These are phyloP conservation scores for Euplexia lucipara DNA, from an alignment of 2,888 invertebrate species.

Conservation along the genomic window DNA sequence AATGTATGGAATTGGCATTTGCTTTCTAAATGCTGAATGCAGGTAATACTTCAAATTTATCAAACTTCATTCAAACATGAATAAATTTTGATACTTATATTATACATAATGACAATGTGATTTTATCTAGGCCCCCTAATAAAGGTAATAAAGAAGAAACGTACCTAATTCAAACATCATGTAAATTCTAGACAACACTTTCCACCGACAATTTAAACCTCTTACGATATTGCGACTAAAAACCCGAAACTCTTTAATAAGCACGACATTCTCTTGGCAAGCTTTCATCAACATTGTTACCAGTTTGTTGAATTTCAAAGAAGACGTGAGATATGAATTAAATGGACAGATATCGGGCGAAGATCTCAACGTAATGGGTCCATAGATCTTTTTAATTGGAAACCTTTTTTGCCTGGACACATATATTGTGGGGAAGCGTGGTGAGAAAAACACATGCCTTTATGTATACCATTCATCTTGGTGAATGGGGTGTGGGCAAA, in stretches of 20 bases:
- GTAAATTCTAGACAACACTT: slow-evolving; percentile 10
- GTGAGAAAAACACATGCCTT: slow-evolving; percentile 86
- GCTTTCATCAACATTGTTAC: slow-evolving; percentile 52
- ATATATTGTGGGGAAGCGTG: slow-evolving; percentile 77
- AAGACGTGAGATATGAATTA: slow-evolving; percentile 88
- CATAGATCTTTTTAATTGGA: slow-evolving; percentile 88
- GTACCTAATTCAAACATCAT: not conserved
- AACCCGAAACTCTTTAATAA: slow-evolving; percentile 36
- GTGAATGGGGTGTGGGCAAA: slow-evolving; percentile 62
- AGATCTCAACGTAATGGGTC: slow-evolving; percentile 79
- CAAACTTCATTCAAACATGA: too few relatives aligned
- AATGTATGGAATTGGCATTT: too few relatives aligned
- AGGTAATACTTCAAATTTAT: too few relatives aligned
- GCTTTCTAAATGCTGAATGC: too few relatives aligned
- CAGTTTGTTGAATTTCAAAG: slow-evolving; percentile 71
- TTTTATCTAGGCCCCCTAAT: too few relatives aligned
- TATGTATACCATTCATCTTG: slow-evolving; percentile 84
- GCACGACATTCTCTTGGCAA: slow-evolving; percentile 28
- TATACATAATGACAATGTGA: too few relatives aligned
- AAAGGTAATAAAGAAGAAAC: too few relatives aligned
- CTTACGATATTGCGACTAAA: slow-evolving; percentile 36
- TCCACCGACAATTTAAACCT: slow-evolving; percentile 25
- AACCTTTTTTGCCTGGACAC: slow-evolving; percentile 79
- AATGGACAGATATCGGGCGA: slow-evolving; percentile 79
- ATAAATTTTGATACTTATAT: too few relatives aligned